A percentile compares a stretch with the other conserved stretches of the same genome.
Evolutionary conservation across 2,797 vertebrate species (phyloP).

Genomic region (Heterohyrax brucei): DNA sequence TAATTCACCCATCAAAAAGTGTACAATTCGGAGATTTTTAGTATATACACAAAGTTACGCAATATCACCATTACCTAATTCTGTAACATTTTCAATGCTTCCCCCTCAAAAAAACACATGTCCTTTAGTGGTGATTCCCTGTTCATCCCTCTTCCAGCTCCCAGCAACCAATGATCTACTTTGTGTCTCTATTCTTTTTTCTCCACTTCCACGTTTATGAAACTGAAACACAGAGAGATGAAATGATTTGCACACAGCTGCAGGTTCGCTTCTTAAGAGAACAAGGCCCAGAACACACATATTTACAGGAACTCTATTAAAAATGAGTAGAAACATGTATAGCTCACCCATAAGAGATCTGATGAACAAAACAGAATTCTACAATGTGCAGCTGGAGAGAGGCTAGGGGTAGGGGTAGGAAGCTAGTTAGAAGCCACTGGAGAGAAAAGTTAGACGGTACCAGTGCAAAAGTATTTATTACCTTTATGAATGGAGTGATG

Average conservation of each 20-base stretch:
- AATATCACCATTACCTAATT: slow-evolving; percentile 10
- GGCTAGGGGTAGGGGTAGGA: neutral
- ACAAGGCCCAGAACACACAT: neutral
- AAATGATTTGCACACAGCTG: slow-evolving; percentile 1
- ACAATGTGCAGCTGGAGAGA: neutral
- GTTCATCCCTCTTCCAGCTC: neutral
- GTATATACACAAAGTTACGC: neutral
- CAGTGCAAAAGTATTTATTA: neutral
- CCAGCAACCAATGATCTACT: neutral
- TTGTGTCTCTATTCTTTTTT: slow-evolving; percentile 2
- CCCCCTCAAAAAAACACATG: neutral
- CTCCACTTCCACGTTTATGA: neutral
- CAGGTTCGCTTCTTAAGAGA: neutral
- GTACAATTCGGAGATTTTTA: slow-evolving; percentile 13
- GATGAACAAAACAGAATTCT: neutral
- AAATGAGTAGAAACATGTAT: slow-evolving; percentile 26
- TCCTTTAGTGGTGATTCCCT: neutral
- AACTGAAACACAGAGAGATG: slow-evolving; percentile 29
- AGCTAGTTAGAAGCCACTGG: neutral
- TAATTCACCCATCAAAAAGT: slow-evolving; percentile 1
- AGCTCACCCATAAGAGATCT: neutral
- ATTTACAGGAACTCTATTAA: neutral
- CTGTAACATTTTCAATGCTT: neutral
- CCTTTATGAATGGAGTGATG: neutral
- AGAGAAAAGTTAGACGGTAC: neutral